A percentile compares a stretch with the other conserved stretches of the same genome.
phyloP scores from a whole-genome alignment of 2,888 invertebrate genomes.

The Heteromurus nitidus region DNA sequence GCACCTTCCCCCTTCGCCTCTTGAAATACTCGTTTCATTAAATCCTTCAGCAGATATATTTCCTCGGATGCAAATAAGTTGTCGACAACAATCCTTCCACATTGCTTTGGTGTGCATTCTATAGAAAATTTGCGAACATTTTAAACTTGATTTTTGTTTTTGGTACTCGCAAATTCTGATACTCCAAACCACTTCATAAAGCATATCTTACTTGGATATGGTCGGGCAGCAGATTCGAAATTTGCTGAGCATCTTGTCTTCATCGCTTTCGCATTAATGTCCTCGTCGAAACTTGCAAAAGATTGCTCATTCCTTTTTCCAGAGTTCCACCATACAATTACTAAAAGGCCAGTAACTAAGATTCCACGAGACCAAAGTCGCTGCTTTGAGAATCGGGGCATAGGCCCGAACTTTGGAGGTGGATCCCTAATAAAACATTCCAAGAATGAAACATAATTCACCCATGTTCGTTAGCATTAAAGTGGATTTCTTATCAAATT shows the following conservation, averaged over 20 bases:
- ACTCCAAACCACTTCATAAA: too few species aligned
- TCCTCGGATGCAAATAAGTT: conserved; percentile 83
- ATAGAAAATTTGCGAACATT: conserved; percentile 42
- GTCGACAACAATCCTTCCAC: conserved; percentile 88
- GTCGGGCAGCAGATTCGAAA: conserved; percentile 48
- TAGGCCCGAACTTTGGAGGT: conserved; percentile 76
- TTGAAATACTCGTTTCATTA: conserved; percentile 81
- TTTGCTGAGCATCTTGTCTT: conserved; percentile 64
- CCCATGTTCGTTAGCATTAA: neutral
- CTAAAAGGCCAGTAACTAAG: conserved; percentile 73
- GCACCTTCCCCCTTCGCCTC: conserved; percentile 79
- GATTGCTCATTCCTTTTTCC: conserved; percentile 68
- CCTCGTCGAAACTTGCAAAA: conserved; percentile 71
- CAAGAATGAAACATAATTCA: neutral
- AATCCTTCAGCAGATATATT: conserved; percentile 80
- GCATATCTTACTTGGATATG: conserved; percentile 59
- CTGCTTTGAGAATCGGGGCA: conserved; percentile 77
- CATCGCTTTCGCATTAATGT: conserved; percentile 61
- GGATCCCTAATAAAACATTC: neutral
- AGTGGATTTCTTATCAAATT: neutral
- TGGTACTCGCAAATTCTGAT: neutral
- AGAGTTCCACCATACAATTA: conserved; percentile 72
- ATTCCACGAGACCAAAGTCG: conserved; percentile 77
- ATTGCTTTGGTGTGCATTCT: conserved; percentile 81
- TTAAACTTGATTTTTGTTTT: conserved; percentile 4